These are phyloP conservation scores for Phylloscopus trochiloides DNA, from an alignment of 2,113 vertebrate genomes.

Conservation along the genomic window DNA sequence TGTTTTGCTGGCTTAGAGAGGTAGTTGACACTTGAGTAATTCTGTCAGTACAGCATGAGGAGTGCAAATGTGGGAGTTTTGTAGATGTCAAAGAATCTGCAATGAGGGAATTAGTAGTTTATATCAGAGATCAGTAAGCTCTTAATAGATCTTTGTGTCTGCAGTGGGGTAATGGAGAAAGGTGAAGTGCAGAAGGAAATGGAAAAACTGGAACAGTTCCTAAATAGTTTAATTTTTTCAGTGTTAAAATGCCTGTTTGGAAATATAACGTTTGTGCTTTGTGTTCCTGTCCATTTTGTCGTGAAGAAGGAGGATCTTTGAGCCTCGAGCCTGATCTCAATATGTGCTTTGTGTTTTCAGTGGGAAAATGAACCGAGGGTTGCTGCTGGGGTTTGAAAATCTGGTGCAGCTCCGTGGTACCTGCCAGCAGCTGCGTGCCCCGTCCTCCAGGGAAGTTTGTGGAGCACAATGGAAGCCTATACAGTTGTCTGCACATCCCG, in stretches of 20 bases:
- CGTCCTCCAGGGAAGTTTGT: neutral
- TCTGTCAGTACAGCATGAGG: fast-evolving
- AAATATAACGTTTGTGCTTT: neutral
- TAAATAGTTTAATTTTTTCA: neutral
- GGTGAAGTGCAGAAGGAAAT: neutral
- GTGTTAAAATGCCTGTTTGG: neutral
- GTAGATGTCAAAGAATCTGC: neutral
- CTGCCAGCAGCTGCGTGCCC: constrained; percentile 29
- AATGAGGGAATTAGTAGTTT: neutral
- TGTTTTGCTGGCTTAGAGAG: neutral
- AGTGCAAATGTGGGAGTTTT: neutral
- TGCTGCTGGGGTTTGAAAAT: constrained; percentile 43
- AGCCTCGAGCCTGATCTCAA: neutral
- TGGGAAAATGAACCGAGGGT: constrained; percentile 41
- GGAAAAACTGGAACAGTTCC: neutral
- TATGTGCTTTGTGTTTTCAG: constrained; percentile 17
- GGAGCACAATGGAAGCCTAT: constrained; percentile 49
- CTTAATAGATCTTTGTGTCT: neutral
- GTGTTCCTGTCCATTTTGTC: neutral
- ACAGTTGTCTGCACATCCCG: neutral
- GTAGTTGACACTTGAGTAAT: neutral
- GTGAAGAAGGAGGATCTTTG: neutral
- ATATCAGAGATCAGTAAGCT: neutral
- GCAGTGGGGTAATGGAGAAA: neutral
- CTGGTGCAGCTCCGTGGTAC: constrained; percentile 19